phyloP scores from a whole-genome alignment of 2,888 invertebrate genomes.

The Rotaria macrura region DNA sequence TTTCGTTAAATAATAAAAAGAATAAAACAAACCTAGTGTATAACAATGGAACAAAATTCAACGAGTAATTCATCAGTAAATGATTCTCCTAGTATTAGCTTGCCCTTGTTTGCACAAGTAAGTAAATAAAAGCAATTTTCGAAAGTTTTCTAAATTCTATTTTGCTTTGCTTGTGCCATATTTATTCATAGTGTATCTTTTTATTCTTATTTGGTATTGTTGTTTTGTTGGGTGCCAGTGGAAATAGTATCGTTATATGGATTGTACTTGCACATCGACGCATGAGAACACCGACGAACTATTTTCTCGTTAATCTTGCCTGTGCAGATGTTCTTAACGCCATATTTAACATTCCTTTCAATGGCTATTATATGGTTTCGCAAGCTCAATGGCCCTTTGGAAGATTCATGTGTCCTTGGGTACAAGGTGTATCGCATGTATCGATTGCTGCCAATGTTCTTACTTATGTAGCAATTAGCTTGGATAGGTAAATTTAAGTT shows the following conservation, averaged over 20 bases:
- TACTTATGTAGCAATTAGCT: slow-evolving; percentile 17
- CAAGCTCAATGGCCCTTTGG: slow-evolving; percentile 49
- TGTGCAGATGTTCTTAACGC: slow-evolving; percentile 91
- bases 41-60: too few relatives aligned
- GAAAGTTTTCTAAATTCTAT: too few relatives aligned
- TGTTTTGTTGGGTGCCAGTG: slow-evolving; percentile 82
- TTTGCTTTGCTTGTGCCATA: neutral
- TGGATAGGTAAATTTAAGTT: neutral
- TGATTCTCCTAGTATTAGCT: too few relatives aligned
- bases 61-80: too few relatives aligned
- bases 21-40: neutral
- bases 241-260: slow-evolving; percentile 96
- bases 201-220: slow-evolving; percentile 74
- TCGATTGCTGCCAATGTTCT: slow-evolving; percentile 15
- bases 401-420: slow-evolving; percentile 46
- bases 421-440: slow-evolving; percentile 19
- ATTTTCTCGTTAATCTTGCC: slow-evolving; percentile 87
- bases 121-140: neutral
- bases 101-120: neutral
- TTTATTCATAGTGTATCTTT: slow-evolving; percentile 64
- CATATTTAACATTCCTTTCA: slow-evolving; percentile 84
- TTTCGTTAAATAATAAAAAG: too few relatives aligned
- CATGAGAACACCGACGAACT: slow-evolving; percentile 93
- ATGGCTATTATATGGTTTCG: slow-evolving; percentile 87
- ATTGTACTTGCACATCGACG: slow-evolving; percentile 86